Percentiles rank a stretch among this genome's conserved stretches.
phyloP scores from a whole-genome alignment of 92 coral and sea anemone genomes.

The Diadumene lineata region DNA sequence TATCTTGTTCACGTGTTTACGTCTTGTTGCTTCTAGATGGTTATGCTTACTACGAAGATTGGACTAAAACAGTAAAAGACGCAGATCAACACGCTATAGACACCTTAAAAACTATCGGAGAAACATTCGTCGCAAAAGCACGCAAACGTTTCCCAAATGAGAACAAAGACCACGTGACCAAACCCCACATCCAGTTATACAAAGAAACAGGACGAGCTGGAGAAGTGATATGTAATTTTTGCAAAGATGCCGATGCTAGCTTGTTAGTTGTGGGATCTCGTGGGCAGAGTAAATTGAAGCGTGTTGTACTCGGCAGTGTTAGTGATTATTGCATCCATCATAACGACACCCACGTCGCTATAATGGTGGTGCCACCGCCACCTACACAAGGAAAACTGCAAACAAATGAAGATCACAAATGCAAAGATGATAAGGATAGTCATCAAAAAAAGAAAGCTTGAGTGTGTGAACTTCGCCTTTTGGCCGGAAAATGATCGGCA shows the following conservation, averaged over 20 bases:
- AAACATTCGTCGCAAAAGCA: conserved; percentile 11
- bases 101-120: conserved; percentile 58
- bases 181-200: conserved; percentile 1
- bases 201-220: conserved; percentile 27
- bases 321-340: conserved; percentile 80
- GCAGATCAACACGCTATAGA: conserved; percentile 66
- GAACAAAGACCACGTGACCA: neutral
- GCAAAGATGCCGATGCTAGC: conserved; percentile 39
- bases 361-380: conserved; percentile 46
- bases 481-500: no score
- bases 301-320: conserved; percentile 74
- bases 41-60: conserved; percentile 86
- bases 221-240: conserved; percentile 40
- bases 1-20: no score
- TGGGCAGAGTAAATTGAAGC: conserved; percentile 58
- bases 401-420: neutral
- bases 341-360: conserved; percentile 31
- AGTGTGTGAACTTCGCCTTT: no score
- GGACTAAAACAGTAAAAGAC: conserved; percentile 66
- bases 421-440: no score
- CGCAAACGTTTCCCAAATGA: neutral
- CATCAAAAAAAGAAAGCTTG: no score
- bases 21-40: conserved; percentile 80
- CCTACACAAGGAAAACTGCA: conserved; percentile 12
- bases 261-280: conserved; percentile 69